phyloP scores from a whole-genome alignment of 2,113 vertebrate species.

The Myanophis thanlyinensis region DNA sequence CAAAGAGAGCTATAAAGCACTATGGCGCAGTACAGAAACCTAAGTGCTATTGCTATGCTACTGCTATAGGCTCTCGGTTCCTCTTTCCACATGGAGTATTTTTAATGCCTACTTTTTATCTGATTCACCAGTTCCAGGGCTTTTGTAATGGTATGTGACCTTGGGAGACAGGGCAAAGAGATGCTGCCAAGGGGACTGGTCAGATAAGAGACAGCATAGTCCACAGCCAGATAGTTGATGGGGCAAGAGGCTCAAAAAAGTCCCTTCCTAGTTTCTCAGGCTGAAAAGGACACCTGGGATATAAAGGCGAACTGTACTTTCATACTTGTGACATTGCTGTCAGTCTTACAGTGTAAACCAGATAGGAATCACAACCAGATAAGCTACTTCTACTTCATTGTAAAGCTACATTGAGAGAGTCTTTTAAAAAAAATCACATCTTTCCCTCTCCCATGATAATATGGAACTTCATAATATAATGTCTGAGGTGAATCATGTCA shows the following conservation, averaged over 20 bases:
- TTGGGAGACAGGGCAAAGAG: too few species aligned
- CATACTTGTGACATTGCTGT: background rate
- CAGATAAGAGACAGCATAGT: too few species aligned
- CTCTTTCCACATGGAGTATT: background rate
- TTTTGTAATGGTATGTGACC: background rate
- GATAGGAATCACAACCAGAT: background rate
- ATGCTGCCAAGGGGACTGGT: too few species aligned
- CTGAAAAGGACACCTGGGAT: background rate
- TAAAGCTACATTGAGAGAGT: background rate
- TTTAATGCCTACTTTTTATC: background rate
- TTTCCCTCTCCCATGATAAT: too few species aligned
- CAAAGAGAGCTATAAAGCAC: too few species aligned
- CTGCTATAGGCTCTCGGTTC: background rate
- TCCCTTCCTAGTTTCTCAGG: too few species aligned
- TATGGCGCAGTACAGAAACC: too few species aligned
- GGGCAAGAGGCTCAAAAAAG: background rate
- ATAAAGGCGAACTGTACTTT: background rate
- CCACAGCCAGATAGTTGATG: background rate
- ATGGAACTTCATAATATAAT: fast-evolving
- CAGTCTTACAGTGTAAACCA: background rate
- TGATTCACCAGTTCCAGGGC: background rate
- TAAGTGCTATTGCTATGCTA: too few species aligned
- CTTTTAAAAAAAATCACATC: background rate
- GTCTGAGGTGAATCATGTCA: background rate
- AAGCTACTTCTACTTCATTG: background rate